phyloP scores from a whole-genome alignment of 2,113 vertebrate genomes.

The Cromileptes altivelis region DNA sequence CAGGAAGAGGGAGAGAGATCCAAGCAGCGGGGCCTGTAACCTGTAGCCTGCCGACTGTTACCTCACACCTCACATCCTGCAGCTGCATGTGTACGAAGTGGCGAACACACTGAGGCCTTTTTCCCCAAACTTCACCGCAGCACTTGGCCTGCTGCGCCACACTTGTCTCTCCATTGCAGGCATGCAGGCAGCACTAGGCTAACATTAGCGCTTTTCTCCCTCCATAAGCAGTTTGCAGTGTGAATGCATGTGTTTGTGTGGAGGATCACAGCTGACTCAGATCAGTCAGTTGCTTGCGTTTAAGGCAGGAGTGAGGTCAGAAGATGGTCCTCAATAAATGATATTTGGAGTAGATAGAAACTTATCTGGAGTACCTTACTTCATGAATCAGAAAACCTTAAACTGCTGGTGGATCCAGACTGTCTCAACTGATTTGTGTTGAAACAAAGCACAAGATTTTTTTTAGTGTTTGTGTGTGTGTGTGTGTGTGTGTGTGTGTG shows the following conservation, averaged over 20 bases:
- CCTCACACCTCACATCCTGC: slow-evolving; percentile 72
- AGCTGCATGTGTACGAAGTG: slow-evolving; percentile 63
- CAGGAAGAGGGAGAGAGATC: slow-evolving; percentile 48
- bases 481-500: no score
- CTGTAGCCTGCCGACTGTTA: slow-evolving; percentile 67
- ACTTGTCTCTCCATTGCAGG: slow-evolving; percentile 67
- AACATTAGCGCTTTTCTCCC: slow-evolving; percentile 70
- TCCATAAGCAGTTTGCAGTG: slow-evolving; percentile 60
- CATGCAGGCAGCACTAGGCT: slow-evolving; percentile 59
- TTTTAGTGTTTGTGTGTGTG: not conserved
- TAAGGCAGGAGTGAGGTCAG: slow-evolving; percentile 32
- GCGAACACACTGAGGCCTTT: slow-evolving; percentile 66
- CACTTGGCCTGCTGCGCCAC: slow-evolving; percentile 64
- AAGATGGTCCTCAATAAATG: not conserved
- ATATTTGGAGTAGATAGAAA: not conserved
- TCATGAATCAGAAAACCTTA: not conserved
- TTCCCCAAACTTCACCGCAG: slow-evolving; percentile 68
- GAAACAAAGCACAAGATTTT: slow-evolving; percentile 2
- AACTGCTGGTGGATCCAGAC: slow-evolving; percentile 10
- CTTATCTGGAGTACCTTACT: not conserved
- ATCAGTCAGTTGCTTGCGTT: slow-evolving; percentile 35
- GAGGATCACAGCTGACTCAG: slow-evolving; percentile 39
- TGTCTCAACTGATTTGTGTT: slow-evolving; percentile 17
- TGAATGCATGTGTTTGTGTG: slow-evolving; percentile 63
- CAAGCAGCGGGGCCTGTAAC: slow-evolving; percentile 64